These are phyloP conservation scores for Falco punctatus DNA, from an alignment of 2,113 vertebrate species.

Conservation along the genomic window DNA sequence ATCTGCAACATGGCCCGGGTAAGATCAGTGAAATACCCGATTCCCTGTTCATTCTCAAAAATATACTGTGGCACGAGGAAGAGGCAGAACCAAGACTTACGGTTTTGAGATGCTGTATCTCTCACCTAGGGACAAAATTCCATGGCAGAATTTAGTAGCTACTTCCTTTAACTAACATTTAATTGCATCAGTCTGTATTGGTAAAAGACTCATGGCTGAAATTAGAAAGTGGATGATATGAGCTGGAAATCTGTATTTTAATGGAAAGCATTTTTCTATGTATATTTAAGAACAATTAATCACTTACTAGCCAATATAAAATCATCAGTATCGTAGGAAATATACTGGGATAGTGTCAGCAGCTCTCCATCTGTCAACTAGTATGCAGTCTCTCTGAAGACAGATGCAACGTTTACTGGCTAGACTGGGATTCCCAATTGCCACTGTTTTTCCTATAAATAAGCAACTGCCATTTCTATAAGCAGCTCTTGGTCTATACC, in stretches of 20 bases:
- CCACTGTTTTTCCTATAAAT: constrained; percentile 12
- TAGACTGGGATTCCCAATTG: constrained; percentile 31
- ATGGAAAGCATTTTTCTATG: constrained; percentile 20
- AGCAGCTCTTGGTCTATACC: background rate
- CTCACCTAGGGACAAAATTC: background rate
- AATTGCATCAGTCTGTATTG: background rate
- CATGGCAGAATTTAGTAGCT: background rate
- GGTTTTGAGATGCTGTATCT: background rate
- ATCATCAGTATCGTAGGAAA: background rate
- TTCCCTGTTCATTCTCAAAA: background rate
- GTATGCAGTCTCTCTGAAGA: background rate
- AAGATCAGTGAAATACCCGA: background rate
- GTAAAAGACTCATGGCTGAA: constrained; percentile 20
- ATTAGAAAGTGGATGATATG: background rate
- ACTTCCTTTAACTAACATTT: constrained; percentile 48
- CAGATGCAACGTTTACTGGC: constrained; percentile 17
- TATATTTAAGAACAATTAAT: constrained; percentile 39
- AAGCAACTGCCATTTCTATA: constrained; percentile 6
- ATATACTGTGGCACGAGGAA: background rate
- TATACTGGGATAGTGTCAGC: constrained; percentile 12
- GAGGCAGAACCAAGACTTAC: background rate
- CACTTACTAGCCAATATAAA: constrained; percentile 15
- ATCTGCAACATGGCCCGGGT: constrained; percentile 99
- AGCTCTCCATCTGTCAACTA: constrained; percentile 36
- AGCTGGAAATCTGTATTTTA: constrained; percentile 48